Conservation (phyloP, 2,888 invertebrate genomes). For the Drosophila pseudotakahashii region DNA sequence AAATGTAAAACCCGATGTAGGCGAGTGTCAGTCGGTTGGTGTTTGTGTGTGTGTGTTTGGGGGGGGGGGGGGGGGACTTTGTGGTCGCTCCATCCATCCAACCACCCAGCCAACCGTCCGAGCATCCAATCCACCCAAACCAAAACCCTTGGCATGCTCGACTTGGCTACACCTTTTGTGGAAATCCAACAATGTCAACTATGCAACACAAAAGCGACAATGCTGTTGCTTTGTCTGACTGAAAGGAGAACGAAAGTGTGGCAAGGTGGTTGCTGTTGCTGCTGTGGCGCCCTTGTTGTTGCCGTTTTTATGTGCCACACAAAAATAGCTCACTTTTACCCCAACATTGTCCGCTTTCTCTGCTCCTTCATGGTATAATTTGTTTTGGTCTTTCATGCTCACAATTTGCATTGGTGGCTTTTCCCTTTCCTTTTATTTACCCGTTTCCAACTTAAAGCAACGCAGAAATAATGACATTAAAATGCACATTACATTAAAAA, state of each 20-base stretch:
- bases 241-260: constrained; percentile 24
- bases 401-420: constrained; percentile 75
- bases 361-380: constrained; percentile 19
- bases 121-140: constrained; percentile 3
- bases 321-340: constrained; percentile 72
- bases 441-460: constrained; percentile 26
- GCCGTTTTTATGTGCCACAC: constrained; percentile 48
- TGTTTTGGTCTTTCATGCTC: constrained; percentile 61
- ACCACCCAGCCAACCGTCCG: not conserved
- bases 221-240: constrained; percentile 75
- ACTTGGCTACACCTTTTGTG: constrained; percentile 68
- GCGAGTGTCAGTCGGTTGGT: constrained; percentile 9
- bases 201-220: constrained; percentile 77
- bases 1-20: constrained; percentile 58
- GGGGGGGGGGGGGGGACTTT: constrained; percentile 43
- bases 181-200: constrained; percentile 77
- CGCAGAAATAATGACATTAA: constrained; percentile 70
- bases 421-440: constrained; percentile 32
- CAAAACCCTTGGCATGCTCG: constrained; percentile 26
- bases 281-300: constrained; percentile 34
- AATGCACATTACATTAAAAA: constrained; percentile 69
- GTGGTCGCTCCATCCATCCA: constrained; percentile 40
- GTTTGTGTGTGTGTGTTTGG: constrained; percentile 20
- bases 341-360: constrained; percentile 33
- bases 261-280: constrained; percentile 12